Evolutionary conservation across 2,888 invertebrate genomes (phyloP).

Genomic region (Halocaridina rubra): DNA sequence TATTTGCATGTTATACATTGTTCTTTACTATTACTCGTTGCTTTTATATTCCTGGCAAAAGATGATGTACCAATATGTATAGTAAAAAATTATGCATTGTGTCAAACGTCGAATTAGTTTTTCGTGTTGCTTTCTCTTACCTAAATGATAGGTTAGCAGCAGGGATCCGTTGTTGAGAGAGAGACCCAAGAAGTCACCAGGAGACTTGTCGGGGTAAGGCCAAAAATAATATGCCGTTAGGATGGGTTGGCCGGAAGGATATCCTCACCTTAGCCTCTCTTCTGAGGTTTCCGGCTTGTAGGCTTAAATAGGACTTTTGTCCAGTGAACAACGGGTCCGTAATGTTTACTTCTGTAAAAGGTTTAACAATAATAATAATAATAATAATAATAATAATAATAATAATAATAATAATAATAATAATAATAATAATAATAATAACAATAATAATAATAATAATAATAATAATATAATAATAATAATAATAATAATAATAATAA

Average conservation of each 20-base stretch:
- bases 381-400: background rate
- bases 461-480: too few relatives aligned
- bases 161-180: constrained; percentile 44
- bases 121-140: too few relatives aligned
- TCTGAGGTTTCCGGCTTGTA: constrained; percentile 36
- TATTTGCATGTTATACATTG: too few relatives aligned
- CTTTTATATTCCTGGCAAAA: too few relatives aligned
- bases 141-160: constrained; percentile 50
- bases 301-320: constrained; percentile 38
- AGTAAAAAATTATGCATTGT: too few relatives aligned
- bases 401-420: background rate
- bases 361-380: background rate
- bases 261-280: constrained; percentile 36
- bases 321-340: constrained; percentile 53
- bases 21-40: too few relatives aligned
- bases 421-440: background rate
- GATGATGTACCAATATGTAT: too few relatives aligned
- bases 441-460: background rate
- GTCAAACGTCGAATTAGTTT: too few relatives aligned
- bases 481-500: too few relatives aligned
- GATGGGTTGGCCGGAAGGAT: constrained; percentile 44
- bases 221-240: constrained; percentile 46
- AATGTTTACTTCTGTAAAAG: constrained; percentile 42
- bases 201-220: constrained; percentile 19
- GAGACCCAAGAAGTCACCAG: constrained; percentile 55